These are phyloP conservation scores for Zaprionus kolodkinae DNA, from an alignment of 1,140 invertebrate species.

Conservation along the genomic window DNA sequence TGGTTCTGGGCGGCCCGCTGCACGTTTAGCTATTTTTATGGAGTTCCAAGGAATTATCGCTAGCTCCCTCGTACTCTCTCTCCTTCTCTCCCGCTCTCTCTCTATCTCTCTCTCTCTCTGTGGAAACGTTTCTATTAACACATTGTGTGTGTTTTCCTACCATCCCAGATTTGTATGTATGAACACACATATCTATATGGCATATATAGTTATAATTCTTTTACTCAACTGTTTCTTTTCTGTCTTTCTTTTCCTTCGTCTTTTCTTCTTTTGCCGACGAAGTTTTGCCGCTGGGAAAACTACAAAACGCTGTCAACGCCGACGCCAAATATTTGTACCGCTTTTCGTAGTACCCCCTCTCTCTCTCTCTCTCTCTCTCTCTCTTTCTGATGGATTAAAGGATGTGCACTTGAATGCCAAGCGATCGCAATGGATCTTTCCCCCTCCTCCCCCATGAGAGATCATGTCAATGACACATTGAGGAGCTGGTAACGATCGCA, in stretches of 20 bases:
- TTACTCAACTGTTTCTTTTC: neutral
- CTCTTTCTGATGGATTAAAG: slow-evolving; percentile 14
- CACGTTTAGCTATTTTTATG: slow-evolving; percentile 82
- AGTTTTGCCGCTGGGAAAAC: slow-evolving; percentile 44
- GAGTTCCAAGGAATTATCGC: slow-evolving; percentile 74
- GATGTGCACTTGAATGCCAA: slow-evolving; percentile 39
- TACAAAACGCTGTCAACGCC: slow-evolving; percentile 45
- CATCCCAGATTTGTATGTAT: neutral
- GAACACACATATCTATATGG: slow-evolving; percentile 6
- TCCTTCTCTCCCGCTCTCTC: slow-evolving; percentile 5
- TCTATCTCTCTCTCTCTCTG: slow-evolving; percentile 9
- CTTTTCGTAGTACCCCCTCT: neutral
- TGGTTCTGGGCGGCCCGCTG: slow-evolving; percentile 70
- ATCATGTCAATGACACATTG: slow-evolving; percentile 40
- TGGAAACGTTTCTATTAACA: slow-evolving; percentile 76
- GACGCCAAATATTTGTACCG: slow-evolving; percentile 31
- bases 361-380: neutral
- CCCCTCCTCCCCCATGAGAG: neutral
- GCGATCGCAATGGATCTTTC: neutral
- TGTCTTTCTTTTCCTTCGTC: slow-evolving; percentile 1
- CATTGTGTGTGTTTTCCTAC: slow-evolving; percentile 39
- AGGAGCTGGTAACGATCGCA: neutral
- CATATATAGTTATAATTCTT: slow-evolving; percentile 34
- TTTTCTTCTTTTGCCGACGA: slow-evolving; percentile 39
- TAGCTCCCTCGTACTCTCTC: slow-evolving; percentile 31